Evolutionary conservation across 23 tunicate species (phyloP).

Genomic region (Styela plicata): DNA sequence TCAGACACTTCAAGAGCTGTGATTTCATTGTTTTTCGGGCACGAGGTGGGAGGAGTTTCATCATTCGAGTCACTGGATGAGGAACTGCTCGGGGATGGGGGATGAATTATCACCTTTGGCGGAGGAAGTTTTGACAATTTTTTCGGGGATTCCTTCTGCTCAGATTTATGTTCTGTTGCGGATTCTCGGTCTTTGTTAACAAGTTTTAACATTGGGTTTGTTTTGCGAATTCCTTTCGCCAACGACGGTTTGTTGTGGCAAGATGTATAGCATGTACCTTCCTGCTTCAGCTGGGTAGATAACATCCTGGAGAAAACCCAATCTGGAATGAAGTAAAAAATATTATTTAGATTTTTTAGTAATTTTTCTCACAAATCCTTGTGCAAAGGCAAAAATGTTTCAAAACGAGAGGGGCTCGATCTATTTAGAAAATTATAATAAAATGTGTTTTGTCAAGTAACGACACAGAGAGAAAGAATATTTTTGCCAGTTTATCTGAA

Average conservation of each 20-base stretch:
- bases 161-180: not conserved
- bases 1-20: conserved; percentile 25
- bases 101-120: conserved; percentile 8
- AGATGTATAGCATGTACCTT: conserved; percentile 12
- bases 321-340: not conserved
- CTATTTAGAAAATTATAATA: no score
- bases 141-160: not conserved
- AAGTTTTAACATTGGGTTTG: not conserved
- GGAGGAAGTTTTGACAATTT: conserved; percentile 18
- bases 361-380: no score
- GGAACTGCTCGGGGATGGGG: conserved; percentile 17
- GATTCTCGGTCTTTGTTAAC: not conserved
- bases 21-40: conserved; percentile 4
- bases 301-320: conserved; percentile 23
- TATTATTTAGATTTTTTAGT: not conserved
- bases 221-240: conserved; percentile 4
- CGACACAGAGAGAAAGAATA: no score
- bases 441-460: no score
- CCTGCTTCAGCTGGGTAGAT: not conserved
- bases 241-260: conserved; percentile 24
- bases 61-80: not conserved
- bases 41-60: no score
- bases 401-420: no score
- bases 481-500: no score
- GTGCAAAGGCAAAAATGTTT: no score